phyloP scores from a whole-genome alignment of 2,113 vertebrate species.

The Pelecanoides urinatrix region DNA sequence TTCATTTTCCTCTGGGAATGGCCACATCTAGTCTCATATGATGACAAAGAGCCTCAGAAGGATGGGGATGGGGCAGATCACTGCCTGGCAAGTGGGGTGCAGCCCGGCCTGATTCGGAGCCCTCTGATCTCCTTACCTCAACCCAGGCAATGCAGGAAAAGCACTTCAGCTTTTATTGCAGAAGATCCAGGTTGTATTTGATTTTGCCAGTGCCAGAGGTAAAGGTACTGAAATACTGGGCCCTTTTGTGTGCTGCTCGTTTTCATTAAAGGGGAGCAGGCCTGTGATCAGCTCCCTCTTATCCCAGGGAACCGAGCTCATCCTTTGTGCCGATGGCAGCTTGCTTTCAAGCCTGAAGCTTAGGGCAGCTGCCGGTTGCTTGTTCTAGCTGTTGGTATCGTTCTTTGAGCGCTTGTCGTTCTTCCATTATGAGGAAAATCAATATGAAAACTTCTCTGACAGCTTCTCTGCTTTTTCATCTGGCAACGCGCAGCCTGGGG shows the following conservation, averaged over 20 bases:
- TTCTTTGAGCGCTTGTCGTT: not conserved
- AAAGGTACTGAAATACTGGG: not conserved
- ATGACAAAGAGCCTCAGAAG: not conserved
- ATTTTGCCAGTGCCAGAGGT: not conserved
- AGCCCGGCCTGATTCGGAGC: not conserved
- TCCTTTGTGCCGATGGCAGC: not conserved
- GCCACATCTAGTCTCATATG: rapidly evolving
- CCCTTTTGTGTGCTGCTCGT: not conserved
- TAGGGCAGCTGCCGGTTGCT: not conserved
- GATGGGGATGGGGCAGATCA: not conserved
- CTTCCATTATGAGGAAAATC: not conserved
- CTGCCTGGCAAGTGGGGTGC: not conserved
- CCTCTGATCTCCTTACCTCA: not conserved
- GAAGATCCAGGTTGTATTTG: not conserved
- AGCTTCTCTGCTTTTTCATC: not conserved
- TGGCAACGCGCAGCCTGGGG: not conserved
- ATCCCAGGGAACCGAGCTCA: not conserved
- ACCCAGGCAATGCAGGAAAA: not conserved
- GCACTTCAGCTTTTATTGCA: not conserved
- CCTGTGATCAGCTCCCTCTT: conserved; percentile 1
- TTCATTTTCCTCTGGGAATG: not conserved
- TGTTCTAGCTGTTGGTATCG: not conserved
- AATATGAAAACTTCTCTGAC: not conserved
- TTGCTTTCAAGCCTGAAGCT: not conserved
- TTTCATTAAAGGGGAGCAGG: not conserved